Conservation (phyloP, 2,888 invertebrate species). For the Drosophila mercatorum region DNA sequence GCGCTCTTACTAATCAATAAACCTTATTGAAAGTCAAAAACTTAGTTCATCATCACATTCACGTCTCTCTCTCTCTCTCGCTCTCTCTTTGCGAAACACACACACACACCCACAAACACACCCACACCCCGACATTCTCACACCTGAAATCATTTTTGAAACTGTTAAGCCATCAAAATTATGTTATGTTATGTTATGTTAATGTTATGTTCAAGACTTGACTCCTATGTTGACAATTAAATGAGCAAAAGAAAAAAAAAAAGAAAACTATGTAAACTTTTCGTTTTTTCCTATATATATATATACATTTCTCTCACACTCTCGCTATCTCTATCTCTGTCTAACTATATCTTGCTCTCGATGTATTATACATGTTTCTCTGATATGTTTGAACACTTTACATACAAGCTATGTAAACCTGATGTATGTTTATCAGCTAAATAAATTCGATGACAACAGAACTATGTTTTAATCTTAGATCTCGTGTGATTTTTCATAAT, state of each 20-base stretch:
- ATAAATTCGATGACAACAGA: slow-evolving; percentile 66
- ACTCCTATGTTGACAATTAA: slow-evolving; percentile 55
- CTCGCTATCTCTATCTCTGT: slow-evolving; percentile 23
- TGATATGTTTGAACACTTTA: slow-evolving; percentile 36
- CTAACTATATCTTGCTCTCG: slow-evolving; percentile 44
- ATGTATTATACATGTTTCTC: slow-evolving; percentile 67
- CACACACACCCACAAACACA: slow-evolving; percentile 26
- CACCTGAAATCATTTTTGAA: slow-evolving; percentile 38
- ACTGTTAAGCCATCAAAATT: slow-evolving; percentile 71
- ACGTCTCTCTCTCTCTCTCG: slow-evolving; percentile 29
- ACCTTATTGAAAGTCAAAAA: slow-evolving; percentile 26
- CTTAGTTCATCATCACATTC: slow-evolving; percentile 51
- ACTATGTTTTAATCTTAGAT: slow-evolving; percentile 73
- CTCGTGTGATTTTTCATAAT: slow-evolving; percentile 65
- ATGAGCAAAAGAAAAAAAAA: slow-evolving; percentile 22
- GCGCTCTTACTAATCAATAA: slow-evolving; percentile 30
- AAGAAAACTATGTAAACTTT: slow-evolving; percentile 62
- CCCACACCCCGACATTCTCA: slow-evolving; percentile 12
- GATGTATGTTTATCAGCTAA: slow-evolving; percentile 48
- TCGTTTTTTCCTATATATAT: slow-evolving; percentile 40
- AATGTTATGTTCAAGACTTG: slow-evolving; percentile 60
- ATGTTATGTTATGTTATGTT: slow-evolving; percentile 69
- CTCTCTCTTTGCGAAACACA: slow-evolving; percentile 35
- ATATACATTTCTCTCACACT: slow-evolving; percentile 22
- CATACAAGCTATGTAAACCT: slow-evolving; percentile 32